Evolutionary conservation across 2,113 vertebrate species (phyloP).

Genomic region (Stegostoma tigrinum): DNA sequence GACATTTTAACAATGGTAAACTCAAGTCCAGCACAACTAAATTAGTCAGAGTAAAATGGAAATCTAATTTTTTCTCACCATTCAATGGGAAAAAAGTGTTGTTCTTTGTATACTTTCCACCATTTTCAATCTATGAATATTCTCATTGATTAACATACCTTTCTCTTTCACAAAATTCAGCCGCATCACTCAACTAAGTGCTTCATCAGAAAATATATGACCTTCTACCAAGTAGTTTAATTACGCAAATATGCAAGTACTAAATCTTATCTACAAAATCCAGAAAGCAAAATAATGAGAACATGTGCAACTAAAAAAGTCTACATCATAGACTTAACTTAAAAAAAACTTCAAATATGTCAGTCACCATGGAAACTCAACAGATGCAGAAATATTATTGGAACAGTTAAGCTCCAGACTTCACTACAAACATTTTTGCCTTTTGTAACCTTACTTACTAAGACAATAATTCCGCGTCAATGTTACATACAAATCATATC

Average conservation of each 20-base stretch:
- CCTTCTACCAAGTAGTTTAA: neutral
- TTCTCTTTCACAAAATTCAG: neutral
- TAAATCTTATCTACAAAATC: neutral
- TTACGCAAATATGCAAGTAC: neutral
- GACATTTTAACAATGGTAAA: neutral
- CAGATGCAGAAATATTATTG: neutral
- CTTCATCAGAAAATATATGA: neutral
- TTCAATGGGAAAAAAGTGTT: neutral
- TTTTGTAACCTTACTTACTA: neutral
- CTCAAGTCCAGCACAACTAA: neutral
- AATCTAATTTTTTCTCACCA: no score
- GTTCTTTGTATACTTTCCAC: neutral
- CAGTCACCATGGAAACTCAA: neutral
- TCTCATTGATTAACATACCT: neutral
- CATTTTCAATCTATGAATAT: neutral
- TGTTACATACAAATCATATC: neutral
- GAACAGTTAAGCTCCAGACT: slow-evolving; percentile 4
- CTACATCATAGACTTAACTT: neutral
- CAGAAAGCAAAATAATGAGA: neutral
- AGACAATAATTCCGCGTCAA: neutral
- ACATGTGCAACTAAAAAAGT: neutral
- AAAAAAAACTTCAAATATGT: neutral
- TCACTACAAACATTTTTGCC: no score
- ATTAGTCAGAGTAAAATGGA: neutral
- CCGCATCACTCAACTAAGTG: neutral